These are phyloP conservation scores for Cyaniris semiargus DNA, from an alignment of 2,888 invertebrate genomes.

Conservation along the genomic window DNA sequence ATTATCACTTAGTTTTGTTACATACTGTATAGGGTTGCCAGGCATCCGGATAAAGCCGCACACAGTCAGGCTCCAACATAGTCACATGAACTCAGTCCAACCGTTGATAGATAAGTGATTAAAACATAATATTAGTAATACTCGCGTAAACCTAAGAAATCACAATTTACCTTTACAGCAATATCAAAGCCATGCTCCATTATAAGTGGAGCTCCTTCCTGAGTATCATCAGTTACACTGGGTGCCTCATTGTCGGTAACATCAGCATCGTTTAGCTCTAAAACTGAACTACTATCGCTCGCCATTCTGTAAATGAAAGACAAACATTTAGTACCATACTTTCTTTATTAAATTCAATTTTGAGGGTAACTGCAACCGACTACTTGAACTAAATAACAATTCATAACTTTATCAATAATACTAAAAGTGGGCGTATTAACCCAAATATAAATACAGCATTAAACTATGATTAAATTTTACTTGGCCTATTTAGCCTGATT, in stretches of 20 bases:
- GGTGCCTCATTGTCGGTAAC: constrained; percentile 61
- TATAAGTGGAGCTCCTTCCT: constrained; percentile 60
- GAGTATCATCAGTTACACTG: constrained; percentile 57
- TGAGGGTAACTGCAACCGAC: neutral
- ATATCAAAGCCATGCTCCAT: constrained; percentile 74
- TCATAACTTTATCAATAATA: constrained; percentile 33
- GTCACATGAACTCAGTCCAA: neutral
- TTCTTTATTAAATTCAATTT: neutral
- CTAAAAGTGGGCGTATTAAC: constrained; percentile 36
- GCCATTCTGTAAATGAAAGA: constrained; percentile 53
- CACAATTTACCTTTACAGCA: constrained; percentile 62
- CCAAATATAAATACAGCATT: constrained; percentile 32
- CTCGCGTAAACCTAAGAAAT: neutral
- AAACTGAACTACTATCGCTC: constrained; percentile 68
- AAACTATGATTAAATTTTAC: constrained; percentile 33
- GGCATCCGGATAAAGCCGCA: too few relatives aligned
- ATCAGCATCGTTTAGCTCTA: constrained; percentile 69
- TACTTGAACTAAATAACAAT: constrained; percentile 25
- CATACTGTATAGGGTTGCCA: too few relatives aligned
- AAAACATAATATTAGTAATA: neutral
- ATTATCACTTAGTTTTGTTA: too few relatives aligned
- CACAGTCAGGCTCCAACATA: too few relatives aligned
- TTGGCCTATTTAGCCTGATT: constrained; percentile 41
- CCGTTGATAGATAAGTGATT: neutral
- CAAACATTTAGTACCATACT: neutral